Base-by-base conservation (phyloP, 2,797 vertebrate species). In the Mionectes olivaceus region DNA sequence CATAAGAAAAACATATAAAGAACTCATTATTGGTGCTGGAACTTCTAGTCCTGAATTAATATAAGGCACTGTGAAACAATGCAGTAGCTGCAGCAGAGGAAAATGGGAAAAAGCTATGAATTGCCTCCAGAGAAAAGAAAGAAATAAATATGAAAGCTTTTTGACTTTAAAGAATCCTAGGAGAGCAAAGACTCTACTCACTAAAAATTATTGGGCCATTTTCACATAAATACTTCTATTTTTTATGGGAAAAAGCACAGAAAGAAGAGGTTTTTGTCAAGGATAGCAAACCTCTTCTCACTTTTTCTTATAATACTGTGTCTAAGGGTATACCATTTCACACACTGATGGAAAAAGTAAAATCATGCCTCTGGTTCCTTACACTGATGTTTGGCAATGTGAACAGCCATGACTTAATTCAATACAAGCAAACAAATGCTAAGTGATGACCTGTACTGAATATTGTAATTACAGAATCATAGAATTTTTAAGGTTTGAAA, bases 61-160 rank as follows among this genome's bases (percentile, higher is more conserved):
- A 85, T 13, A 77, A 67, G 73, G 47, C 25, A 9, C 19, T 85
- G 64, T 89, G 75, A 96, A 97, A 96, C 92, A 95, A 79, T 88
- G 13, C 59, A 92, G 89, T 7, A 87, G 37, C 49, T 76, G 27
- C 47, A 91, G 41, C 49, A 82, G 52, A 91, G 8, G 73, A 85
- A 88, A 13, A 41, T n/a, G 24, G 17, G 41, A 25, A 68, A 93
- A 93, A 93, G 67, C 74, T 86, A 79, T 88, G 50, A 83, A 85
- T 59, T 91, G 27, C 77, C 87, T 85, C 63, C 6, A 25, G 64
- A 85, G 44, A 44, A 94, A 94, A 68, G 11, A 76, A 87, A n/a
- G 76, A 74, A 95, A 95, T 63, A 95, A 96, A 93, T 88, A 95
- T 92, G 59, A 91, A 88, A 82, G 43, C 27, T 89, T 35, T 94